A percentile compares a stretch with the other conserved stretches of the same genome.
These are phyloP conservation scores for Chloroceryle inda DNA, from an alignment of 2,797 vertebrate species.

Conservation along the genomic window DNA sequence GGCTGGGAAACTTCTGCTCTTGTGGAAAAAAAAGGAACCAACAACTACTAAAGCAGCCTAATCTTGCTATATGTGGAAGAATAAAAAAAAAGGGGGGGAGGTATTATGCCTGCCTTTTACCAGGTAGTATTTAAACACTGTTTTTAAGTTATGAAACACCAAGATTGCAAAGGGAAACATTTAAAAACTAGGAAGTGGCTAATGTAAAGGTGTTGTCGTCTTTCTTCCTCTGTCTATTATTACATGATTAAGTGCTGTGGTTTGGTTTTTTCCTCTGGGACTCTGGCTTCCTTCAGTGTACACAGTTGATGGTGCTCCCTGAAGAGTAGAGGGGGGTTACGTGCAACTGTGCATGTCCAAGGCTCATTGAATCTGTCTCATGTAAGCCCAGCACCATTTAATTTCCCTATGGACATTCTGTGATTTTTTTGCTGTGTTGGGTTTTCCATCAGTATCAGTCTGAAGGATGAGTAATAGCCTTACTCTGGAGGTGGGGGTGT, in stretches of 20 bases:
- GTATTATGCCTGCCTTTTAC: background rate
- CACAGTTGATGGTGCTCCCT: background rate
- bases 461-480: background rate
- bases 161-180: background rate
- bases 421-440: background rate
- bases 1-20: background rate
- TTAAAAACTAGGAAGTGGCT: background rate
- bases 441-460: background rate
- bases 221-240: background rate
- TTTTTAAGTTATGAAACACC: background rate
- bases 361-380: rapidly evolving
- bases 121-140: background rate
- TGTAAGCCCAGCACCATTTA: background rate
- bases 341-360: background rate
- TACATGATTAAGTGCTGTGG: background rate
- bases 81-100: background rate
- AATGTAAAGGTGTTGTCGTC: background rate
- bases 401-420: background rate
- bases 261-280: background rate
- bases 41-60: background rate
- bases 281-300: background rate
- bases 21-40: background rate
- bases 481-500: background rate
- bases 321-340: background rate
- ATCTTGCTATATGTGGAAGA: background rate